Evolutionary conservation across 1,140 invertebrate genomes (phyloP).

Genomic region (Zophobas atratus): DNA sequence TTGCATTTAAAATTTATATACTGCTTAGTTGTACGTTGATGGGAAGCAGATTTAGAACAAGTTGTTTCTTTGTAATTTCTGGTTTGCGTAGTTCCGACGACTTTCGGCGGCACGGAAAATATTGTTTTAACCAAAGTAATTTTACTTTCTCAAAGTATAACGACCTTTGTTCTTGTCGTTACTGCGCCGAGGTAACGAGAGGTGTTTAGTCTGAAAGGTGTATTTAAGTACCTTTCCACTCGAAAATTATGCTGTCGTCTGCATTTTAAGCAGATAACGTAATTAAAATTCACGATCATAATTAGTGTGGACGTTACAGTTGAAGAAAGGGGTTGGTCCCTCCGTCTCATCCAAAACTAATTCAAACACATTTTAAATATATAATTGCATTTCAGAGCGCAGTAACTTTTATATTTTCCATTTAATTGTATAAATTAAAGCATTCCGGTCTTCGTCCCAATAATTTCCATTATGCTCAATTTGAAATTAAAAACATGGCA

Average conservation of each 20-base stretch:
- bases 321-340: not conserved
- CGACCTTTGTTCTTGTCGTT: too few relatives aligned
- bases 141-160: too few relatives aligned
- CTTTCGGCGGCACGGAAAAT: not conserved
- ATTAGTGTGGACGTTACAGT: constrained; percentile 15
- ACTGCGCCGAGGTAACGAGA: too few relatives aligned
- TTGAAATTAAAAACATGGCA: constrained; percentile 55
- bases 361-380: constrained; percentile 43
- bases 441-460: constrained; percentile 30
- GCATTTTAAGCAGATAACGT: constrained; percentile 8
- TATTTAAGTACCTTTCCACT: too few relatives aligned
- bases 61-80: constrained; percentile 4
- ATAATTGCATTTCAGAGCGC: constrained; percentile 15
- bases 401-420: constrained; percentile 35
- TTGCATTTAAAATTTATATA: constrained; percentile 39
- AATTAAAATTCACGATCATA: not conserved
- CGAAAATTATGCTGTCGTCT: too few relatives aligned
- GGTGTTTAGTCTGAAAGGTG: too few relatives aligned
- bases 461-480: constrained; percentile 50
- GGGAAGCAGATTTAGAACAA: constrained; percentile 22
- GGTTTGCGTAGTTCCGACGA: not conserved
- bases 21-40: constrained; percentile 37
- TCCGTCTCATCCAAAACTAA: constrained; percentile 4
- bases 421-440: constrained; percentile 54
- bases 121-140: too few relatives aligned